A percentile compares a stretch with the other conserved stretches of the same genome.
phyloP scores from a whole-genome alignment of 1,140 invertebrate genomes.

The Philotrypesis tridentata region DNA sequence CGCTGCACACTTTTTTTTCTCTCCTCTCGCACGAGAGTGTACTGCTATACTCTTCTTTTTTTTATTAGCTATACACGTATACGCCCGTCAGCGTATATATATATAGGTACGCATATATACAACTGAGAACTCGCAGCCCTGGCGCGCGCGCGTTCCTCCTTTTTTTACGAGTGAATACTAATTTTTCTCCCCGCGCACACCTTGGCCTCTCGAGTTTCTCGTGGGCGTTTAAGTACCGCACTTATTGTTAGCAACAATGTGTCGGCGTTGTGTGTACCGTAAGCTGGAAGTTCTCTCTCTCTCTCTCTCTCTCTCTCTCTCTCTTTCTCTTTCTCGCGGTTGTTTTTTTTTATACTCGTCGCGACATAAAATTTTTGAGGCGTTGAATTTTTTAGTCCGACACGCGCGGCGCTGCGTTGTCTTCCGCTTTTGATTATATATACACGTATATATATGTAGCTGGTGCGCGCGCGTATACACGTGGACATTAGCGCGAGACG shows the following conservation, averaged over 20 bases:
- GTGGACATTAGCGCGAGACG: no score
- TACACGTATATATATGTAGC: not conserved
- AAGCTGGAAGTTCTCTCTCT: not conserved
- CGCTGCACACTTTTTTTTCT: not conserved
- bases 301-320: no score
- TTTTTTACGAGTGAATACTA: constrained; percentile 21
- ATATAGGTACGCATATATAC: no score
- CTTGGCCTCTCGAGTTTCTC: not conserved
- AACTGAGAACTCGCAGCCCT: not conserved
- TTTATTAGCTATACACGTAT: constrained; percentile 22
- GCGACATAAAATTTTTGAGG: not conserved
- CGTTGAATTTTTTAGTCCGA: not conserved
- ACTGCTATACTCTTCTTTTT: not conserved
- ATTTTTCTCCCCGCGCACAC: not conserved
- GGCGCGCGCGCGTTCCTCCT: not conserved
- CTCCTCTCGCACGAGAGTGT: not conserved
- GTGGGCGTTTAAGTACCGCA: constrained; percentile 21
- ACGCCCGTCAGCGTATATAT: not conserved
- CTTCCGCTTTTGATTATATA: not conserved
- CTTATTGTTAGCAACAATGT: constrained; percentile 30
- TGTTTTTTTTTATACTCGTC: not conserved
- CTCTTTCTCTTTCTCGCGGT: no score
- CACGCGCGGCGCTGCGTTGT: not conserved
- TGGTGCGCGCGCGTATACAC: not conserved
- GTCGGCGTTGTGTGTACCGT: not conserved